A percentile compares a stretch with the other conserved stretches of the same genome.
Conservation (phyloP, 2,888 invertebrate species). For the Leptinotarsa tumamoca region DNA sequence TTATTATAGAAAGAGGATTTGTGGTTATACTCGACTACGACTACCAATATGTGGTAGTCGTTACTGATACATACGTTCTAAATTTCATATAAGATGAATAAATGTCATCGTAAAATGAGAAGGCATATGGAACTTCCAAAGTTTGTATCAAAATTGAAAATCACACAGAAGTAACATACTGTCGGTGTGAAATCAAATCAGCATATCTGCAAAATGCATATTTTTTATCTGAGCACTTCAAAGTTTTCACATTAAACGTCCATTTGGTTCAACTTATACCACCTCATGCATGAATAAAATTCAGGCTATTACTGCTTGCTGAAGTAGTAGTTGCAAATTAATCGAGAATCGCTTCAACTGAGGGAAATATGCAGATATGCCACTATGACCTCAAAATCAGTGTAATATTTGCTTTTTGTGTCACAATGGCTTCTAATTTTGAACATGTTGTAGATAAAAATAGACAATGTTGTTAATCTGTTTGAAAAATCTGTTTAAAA, state of each 20-base stretch:
- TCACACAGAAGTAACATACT: not conserved
- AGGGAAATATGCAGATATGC: not conserved
- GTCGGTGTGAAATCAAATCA: conserved; percentile 18
- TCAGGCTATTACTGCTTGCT: conserved; percentile 8
- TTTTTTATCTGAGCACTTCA: not conserved
- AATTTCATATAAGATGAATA: too few species aligned
- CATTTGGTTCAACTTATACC: conserved; percentile 24
- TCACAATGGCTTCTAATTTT: conserved; percentile 8
- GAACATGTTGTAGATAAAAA: not conserved
- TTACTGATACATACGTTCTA: too few species aligned
- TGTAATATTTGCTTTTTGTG: conserved; percentile 15
- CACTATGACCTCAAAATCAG: too few species aligned
- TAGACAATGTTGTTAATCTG: too few species aligned
- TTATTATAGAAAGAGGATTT: too few species aligned
- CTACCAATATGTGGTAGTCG: too few species aligned
- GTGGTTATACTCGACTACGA: too few species aligned
- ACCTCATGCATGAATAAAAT: conserved; percentile 18
- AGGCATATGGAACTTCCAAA: too few species aligned
- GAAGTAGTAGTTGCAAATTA: conserved; percentile 7
- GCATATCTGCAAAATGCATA: conserved; percentile 18
- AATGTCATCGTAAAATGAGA: too few species aligned
- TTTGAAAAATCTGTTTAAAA: too few species aligned
- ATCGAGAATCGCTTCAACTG: not conserved
- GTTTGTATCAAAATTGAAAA: too few species aligned
- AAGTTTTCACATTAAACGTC: conserved; percentile 4